Evolutionary conservation across 2,888 invertebrate species (phyloP).

Genomic region (Allygus modestus): DNA sequence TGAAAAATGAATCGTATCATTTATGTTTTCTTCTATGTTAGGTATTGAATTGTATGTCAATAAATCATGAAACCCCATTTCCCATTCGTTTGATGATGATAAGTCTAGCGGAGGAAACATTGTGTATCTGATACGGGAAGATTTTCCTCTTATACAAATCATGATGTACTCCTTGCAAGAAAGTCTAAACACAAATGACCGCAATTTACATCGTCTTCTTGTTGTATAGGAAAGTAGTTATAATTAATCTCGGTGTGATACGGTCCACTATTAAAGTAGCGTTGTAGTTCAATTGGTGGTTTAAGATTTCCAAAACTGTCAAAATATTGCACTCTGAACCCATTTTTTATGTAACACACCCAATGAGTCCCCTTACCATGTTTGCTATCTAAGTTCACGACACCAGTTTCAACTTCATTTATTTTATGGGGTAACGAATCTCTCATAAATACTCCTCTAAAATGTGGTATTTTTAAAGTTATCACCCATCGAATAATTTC

Average conservation of each 20-base stretch:
- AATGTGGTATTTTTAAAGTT: neutral
- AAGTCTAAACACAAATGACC: constrained; percentile 21
- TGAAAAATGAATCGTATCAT: constrained; percentile 7
- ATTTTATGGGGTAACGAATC: neutral
- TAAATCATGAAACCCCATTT: constrained; percentile 39
- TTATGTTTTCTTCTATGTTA: constrained; percentile 29
- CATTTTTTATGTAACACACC: constrained; percentile 14
- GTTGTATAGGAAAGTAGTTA: constrained; percentile 34
- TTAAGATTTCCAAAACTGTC: constrained; percentile 22
- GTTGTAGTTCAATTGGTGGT: neutral
- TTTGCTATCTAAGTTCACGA: neutral
- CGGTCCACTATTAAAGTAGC: neutral
- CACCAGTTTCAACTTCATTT: neutral
- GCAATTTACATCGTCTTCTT: neutral
- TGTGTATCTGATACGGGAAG: constrained; percentile 4
- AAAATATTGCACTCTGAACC: neutral
- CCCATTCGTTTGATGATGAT: constrained; percentile 11
- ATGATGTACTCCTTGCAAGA: neutral
- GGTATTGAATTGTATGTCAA: constrained; percentile 44
- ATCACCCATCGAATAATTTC: neutral
- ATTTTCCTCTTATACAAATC: constrained; percentile 17
- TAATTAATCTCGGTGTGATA: neutral
- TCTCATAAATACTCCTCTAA: constrained; percentile 30
- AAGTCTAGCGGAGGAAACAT: constrained; percentile 23
- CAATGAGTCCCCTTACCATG: neutral